Conservation (phyloP, 2,797 vertebrate genomes). For the Coregonus suidteri region DNA sequence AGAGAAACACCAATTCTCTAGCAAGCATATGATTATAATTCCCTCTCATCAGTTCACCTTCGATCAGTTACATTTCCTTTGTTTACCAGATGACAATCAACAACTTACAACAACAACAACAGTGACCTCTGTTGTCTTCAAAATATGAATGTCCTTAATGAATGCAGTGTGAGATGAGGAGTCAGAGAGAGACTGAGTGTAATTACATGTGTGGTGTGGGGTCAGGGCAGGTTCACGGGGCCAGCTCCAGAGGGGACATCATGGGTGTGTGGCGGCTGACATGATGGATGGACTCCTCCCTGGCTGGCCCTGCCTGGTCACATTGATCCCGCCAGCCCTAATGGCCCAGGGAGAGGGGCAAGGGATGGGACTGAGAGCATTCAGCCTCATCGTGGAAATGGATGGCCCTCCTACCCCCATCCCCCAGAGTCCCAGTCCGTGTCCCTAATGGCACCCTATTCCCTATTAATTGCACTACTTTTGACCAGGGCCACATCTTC, state of each 20-base stretch:
- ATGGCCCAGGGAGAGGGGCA: slow-evolving; percentile 53
- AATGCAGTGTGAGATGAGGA: too few relatives aligned
- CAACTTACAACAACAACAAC: slow-evolving; percentile 1
- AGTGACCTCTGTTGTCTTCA: neutral
- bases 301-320: slow-evolving; percentile 28
- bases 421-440: neutral
- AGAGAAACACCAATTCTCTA: neutral
- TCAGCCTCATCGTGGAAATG: slow-evolving; percentile 53
- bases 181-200: slow-evolving; percentile 17
- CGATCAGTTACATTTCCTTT: neutral
- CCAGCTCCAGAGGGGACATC: slow-evolving; percentile 20
- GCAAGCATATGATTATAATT: neutral
- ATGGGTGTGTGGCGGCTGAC: slow-evolving; percentile 37
- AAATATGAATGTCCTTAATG: slow-evolving; percentile 25
- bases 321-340: slow-evolving; percentile 65
- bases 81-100: neutral
- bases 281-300: slow-evolving; percentile 64
- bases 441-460: slow-evolving; percentile 1
- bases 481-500: slow-evolving; percentile 62
- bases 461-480: slow-evolving; percentile 38
- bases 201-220: slow-evolving; percentile 58
- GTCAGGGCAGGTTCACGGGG: slow-evolving; percentile 52
- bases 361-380: slow-evolving; percentile 33
- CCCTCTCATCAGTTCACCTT: slow-evolving; percentile 11
- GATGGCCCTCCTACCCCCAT: slow-evolving; percentile 42